phyloP scores from a whole-genome alignment of 2,888 invertebrate genomes.

The Brachypalpus laphriformis region DNA sequence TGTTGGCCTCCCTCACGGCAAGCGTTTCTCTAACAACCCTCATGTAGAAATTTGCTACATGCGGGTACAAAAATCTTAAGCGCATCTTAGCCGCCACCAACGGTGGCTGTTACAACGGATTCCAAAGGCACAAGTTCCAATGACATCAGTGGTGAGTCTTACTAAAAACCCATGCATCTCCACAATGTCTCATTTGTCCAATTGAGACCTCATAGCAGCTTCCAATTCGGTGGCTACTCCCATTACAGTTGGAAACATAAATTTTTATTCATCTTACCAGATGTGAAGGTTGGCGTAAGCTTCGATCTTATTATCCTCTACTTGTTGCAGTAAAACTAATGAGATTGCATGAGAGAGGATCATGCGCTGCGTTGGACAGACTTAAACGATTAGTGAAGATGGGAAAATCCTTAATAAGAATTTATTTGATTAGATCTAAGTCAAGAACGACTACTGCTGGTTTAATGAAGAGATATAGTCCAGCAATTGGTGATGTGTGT shows the following conservation, averaged over 20 bases:
- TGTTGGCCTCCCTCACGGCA: slow-evolving; percentile 74
- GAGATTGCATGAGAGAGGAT: slow-evolving; percentile 80
- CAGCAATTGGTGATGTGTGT: slow-evolving; percentile 75
- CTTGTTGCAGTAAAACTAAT: slow-evolving; percentile 79
- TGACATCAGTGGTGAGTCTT: slow-evolving; percentile 83
- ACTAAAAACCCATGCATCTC: slow-evolving; percentile 82
- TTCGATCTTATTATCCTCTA: slow-evolving; percentile 83
- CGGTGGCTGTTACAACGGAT: slow-evolving; percentile 83
- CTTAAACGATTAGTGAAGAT: slow-evolving; percentile 80
- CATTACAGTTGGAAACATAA: slow-evolving; percentile 81
- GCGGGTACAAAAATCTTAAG: neutral
- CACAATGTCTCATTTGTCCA: slow-evolving; percentile 53
- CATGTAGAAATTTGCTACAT: slow-evolving; percentile 74
- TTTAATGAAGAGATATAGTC: slow-evolving; percentile 77
- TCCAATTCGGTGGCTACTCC: slow-evolving; percentile 77
- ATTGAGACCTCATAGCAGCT: slow-evolving; percentile 32
- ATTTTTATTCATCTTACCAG: slow-evolving; percentile 84
- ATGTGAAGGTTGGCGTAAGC: slow-evolving; percentile 83
- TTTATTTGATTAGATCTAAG: slow-evolving; percentile 79
- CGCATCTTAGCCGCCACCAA: slow-evolving; percentile 51
- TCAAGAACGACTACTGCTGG: slow-evolving; percentile 77
- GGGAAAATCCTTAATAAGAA: slow-evolving; percentile 81
- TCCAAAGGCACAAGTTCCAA: slow-evolving; percentile 83
- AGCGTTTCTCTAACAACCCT: slow-evolving; percentile 76
- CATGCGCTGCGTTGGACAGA: slow-evolving; percentile 72